Percentiles rank a stretch among this genome's conserved stretches.
Evolutionary conservation across 2,797 vertebrate species (phyloP).

Genomic region (Heterohyrax brucei): DNA sequence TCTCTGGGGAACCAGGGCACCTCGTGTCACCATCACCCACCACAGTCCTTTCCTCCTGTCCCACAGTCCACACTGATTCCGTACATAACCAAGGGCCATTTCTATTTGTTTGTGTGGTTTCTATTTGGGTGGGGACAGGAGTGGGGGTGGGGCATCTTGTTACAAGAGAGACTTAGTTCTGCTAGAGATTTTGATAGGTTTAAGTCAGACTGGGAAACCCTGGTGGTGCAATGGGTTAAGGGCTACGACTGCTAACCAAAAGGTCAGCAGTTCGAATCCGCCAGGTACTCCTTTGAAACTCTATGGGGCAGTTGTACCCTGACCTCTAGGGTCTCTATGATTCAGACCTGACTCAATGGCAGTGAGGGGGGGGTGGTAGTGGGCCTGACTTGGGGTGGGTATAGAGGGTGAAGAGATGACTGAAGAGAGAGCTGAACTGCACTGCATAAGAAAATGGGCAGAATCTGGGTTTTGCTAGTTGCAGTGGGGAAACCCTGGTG

Average conservation of each 20-base stretch:
- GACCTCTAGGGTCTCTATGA: too few species aligned
- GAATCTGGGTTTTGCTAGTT: neutral
- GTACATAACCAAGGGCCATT: neutral
- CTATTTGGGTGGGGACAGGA: neutral
- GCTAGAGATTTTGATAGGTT: neutral
- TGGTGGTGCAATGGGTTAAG: too few species aligned
- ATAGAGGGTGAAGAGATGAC: neutral
- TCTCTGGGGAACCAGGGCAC: neutral
- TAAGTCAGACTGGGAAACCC: neutral
- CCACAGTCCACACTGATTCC: neutral
- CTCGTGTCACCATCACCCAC: neutral
- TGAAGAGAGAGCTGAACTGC: neutral
- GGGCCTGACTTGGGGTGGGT: neutral
- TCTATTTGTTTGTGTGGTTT: neutral
- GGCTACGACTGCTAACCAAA: too few species aligned
- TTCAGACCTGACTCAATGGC: too few species aligned
- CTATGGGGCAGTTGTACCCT: too few species aligned
- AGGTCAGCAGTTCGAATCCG: too few species aligned
- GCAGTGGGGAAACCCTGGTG: neutral
- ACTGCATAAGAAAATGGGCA: neutral
- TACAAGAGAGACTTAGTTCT: neutral
- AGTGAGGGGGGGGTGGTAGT: too few species aligned
- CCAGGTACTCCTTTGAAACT: too few species aligned
- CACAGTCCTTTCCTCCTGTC: constrained; percentile 3
- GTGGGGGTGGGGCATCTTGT: neutral